phyloP scores from a whole-genome alignment of 2,888 invertebrate species.

The Xanthorhoe spadicearia region DNA sequence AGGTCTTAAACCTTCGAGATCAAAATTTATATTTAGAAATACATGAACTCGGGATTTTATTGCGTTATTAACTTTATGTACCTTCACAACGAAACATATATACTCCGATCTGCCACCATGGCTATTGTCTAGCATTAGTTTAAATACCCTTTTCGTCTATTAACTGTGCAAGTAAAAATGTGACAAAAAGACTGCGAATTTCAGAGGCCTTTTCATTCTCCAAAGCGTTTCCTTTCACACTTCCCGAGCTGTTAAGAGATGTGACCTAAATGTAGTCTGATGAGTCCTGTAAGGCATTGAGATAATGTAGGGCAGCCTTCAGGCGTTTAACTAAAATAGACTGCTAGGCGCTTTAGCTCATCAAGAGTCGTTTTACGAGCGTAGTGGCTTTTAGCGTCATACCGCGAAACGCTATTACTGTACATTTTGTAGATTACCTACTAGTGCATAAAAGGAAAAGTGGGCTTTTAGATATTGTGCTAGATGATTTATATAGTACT shows the following conservation, averaged over 20 bases:
- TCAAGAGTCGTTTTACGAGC: constrained; percentile 16
- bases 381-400: constrained; percentile 9
- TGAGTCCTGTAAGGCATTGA: constrained; percentile 59
- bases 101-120: no score
- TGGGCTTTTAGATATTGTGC: background rate
- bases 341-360: constrained; percentile 15
- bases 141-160: background rate
- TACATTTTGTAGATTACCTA: background rate
- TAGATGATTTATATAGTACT: background rate
- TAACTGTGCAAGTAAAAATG: background rate
- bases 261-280: constrained; percentile 63
- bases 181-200: background rate
- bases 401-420: background rate
- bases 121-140: background rate
- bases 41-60: no score
- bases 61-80: no score
- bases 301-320: constrained; percentile 50
- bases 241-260: constrained; percentile 37
- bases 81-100: no score
- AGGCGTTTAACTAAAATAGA: constrained; percentile 42
- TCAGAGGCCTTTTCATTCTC: constrained; percentile 23
- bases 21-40: no score
- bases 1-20: no score
- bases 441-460: background rate
- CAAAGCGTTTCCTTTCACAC: constrained; percentile 36